Evolutionary conservation across 2,888 invertebrate genomes (phyloP), one percentile per base, ranked within the genome.

Genomic region (Leptopilina drosophilae): DNA sequence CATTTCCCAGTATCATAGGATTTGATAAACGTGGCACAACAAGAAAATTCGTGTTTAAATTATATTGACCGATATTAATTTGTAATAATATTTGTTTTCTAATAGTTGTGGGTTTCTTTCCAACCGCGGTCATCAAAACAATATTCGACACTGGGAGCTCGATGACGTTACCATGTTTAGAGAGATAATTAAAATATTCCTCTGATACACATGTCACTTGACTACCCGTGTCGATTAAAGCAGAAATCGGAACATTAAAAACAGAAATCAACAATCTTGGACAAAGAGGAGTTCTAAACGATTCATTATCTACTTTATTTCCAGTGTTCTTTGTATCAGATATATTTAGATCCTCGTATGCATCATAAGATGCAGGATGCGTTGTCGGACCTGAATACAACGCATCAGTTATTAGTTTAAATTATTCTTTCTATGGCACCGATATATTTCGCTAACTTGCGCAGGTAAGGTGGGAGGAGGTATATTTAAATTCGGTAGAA

Each of bases 121-220:
- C 84, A 12, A 82, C 66, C 2, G 83, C 84, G 0, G 82, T 66
- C 0, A 78, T 69, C 1, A 83, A 64, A 7, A 80, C 64, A 5
- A 84, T 42, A 20, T 82, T 81, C 0, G 83, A 64, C 0, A 84
- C 82, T 3, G 80, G 82, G 5, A 82, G 62, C 53, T 78, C 81
- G 9, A n/a, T 15, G 0, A 83, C 5, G 15, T 26, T 76, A 12
- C 69, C 77, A 56, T 80, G 64, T 33, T 33, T 77, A 2, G 26
- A 33, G 1, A 82, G 78, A n/a, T n/a, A 76, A n/a, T 75, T 42
- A 65, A 79, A 81, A 77, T 79, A 81, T n/a, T 77, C 64, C 12
- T 82, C 79, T 0, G 82, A 84, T 2, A 85, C 77, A 46, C 84
- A 83, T 0, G 83, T 84, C 2, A 84, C 77, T 49, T 85, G 83